phyloP scores from a whole-genome alignment of 2,888 invertebrate species.

The Stenotaenia linearis region DNA sequence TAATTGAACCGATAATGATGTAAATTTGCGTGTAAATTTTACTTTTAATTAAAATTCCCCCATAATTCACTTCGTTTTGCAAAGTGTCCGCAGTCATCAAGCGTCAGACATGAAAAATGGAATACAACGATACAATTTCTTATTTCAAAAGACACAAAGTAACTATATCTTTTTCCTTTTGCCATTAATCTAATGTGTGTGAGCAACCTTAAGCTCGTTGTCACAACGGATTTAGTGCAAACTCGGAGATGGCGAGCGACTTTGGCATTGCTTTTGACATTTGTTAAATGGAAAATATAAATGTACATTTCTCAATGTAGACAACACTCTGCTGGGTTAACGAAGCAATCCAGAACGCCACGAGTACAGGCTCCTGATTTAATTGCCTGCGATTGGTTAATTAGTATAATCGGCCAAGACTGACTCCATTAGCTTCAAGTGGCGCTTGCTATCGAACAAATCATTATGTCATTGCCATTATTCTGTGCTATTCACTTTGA shows the following conservation, averaged over 20 bases:
- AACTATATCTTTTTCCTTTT: neutral
- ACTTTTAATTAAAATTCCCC: no score
- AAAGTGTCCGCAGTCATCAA: neutral
- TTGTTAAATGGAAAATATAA: constrained; percentile 21
- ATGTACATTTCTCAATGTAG: constrained; percentile 17
- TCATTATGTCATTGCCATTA: constrained; percentile 26
- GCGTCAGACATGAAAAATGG: neutral
- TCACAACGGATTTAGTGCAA: neutral
- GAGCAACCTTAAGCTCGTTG: constrained; percentile 19
- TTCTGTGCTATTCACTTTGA: neutral
- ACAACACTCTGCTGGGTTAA: neutral
- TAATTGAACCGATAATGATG: neutral
- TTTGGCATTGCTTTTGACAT: constrained; percentile 17
- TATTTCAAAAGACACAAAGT: neutral
- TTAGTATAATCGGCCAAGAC: constrained; percentile 26
- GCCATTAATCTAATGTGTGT: constrained; percentile 10
- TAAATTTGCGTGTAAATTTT: neutral
- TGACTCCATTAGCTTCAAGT: constrained; percentile 21
- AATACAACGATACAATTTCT: neutral
- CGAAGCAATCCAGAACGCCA: neutral
- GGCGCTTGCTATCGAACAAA: constrained; percentile 17
- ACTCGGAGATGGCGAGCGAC: neutral
- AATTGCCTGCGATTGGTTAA: constrained; percentile 23
- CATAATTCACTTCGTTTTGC: no score
- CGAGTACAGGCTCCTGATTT: constrained; percentile 1